Base-by-base conservation (phyloP, 2,888 invertebrate genomes). In the Plagiodera versicolora region DNA sequence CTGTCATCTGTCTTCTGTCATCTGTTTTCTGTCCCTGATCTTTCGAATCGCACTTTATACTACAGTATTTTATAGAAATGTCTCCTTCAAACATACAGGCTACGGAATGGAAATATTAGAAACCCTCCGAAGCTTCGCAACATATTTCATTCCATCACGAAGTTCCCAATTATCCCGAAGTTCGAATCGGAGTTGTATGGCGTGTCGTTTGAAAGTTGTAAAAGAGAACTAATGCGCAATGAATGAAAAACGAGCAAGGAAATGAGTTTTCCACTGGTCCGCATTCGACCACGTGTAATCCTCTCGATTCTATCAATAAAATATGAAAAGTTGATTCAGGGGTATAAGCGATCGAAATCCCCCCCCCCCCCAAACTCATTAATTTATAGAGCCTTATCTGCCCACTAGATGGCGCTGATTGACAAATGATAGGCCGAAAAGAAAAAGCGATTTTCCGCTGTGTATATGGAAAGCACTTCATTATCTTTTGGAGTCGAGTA, bases 201-300 rank as follows among this genome's bases (percentile, higher is more conserved):
- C 24, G 4, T 28, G 16, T 4, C 8, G 47, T 60, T 60, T 56
- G 46, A 47, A 51, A 46, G 39, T 53, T 54, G 53, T 46, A 55
- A 60, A 55, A 50, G 49, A 48, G 60, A 45, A 55, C 50, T 58
- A 58, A 58, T 50, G 30, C 32, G 57, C 57, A 52, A 58, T 52
- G 28, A 46, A 58, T 58, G 32, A 52, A 52, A 60, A 50, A 54
- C 39, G 47, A 48, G 47, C 49, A n/a, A 20, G 60, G 55, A 55
- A 60, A 60, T 55, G 60, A 54, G 50, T 60, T 55, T 60, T 60
- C 48, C 50, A 60, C 60, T 60, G 30, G 11, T 51, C 32, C 44
- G 54, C 49, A 44, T 45, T 19, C 16, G 10, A 28, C 20, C 14
- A 35, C n/a, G 32, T 11, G 18, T 49, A 56, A 56, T 56, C 50